Evolutionary conservation across 23 tunicate genomes (phyloP).

Genomic region (Halocynthia roretzi): DNA sequence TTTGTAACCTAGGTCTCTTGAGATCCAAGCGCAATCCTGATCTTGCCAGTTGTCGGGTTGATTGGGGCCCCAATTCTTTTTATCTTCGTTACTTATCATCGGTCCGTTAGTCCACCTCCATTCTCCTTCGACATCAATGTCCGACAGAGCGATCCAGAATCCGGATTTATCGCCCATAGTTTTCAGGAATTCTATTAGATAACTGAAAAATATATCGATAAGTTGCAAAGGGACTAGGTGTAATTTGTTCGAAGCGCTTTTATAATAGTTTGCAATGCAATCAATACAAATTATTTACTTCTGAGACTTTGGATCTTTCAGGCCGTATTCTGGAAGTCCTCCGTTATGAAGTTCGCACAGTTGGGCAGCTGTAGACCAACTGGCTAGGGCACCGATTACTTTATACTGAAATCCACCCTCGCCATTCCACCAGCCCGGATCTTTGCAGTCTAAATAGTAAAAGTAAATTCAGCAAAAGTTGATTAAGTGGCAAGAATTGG

Average conservation of each 20-base stretch:
- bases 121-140: slow-evolving; percentile 1
- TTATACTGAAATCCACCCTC: slow-evolving; percentile 17
- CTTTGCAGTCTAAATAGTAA: slow-evolving; percentile 6
- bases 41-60: slow-evolving; percentile 24
- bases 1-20: slow-evolving; percentile 3
- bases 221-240: background rate
- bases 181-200: slow-evolving; percentile 4
- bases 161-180: background rate
- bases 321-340: background rate
- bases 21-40: slow-evolving; percentile 18
- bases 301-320: background rate
- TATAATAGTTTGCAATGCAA: too few relatives aligned
- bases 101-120: slow-evolving; percentile 18
- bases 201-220: background rate
- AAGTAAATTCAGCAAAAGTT: too few relatives aligned
- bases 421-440: slow-evolving; percentile 23
- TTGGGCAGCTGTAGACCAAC: background rate
- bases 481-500: too few relatives aligned
- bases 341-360: slow-evolving; percentile 1
- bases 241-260: too few relatives aligned
- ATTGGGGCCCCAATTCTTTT: background rate
- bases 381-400: slow-evolving; percentile 7
- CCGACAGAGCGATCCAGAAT: slow-evolving; percentile 16
- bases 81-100: background rate
- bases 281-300: background rate